Evolutionary conservation across 2,888 invertebrate species (phyloP), one percentile per base, ranked within the genome.

Genomic region (Thysanoteuthis rhombus): DNA sequence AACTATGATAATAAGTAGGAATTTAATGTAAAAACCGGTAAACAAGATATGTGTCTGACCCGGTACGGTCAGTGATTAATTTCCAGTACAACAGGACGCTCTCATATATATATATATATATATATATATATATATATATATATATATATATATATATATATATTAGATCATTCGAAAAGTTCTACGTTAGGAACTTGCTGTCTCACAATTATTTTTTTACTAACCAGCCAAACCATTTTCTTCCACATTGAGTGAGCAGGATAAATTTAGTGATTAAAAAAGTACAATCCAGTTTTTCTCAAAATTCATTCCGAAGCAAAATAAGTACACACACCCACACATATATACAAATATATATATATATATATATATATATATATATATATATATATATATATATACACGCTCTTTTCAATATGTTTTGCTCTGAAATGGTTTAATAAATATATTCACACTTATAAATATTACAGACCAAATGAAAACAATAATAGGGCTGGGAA

Each of bases 361-460:
- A 75, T 19, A 75, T 19, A n/a, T 19, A 90, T 22, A 90, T 22
- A 90, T 40, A 8, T 28, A 58, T 4, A 32, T 32, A n/a, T 32
- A 58, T 4, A 32, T 32, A n/a, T 32, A 58, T 32, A n/a, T 32
- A 58, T 32, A 58, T 32, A 32, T 10, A 58, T 1, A 58, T 32
- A 32, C 32, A 58, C 39, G 28, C 39, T 1, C 28, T n/a, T 32
- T 91, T 91, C 28, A 91, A 40, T 22, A 40, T 91, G 40, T 12
- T 25, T 91, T 91, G 91, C 40, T 91, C 16, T 42, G 39, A 91
- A 40, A 91, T 91, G 28, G 28, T 40, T 91, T 91, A 40, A 91
- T 91, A 91, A 32, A 91, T 39, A 40, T 91, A 91, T 91, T 91
- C 42, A 91, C 42, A 38, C 91, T 32, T 42, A 91, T 91, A 40